phyloP scores from a whole-genome alignment of 1,140 invertebrate genomes.

The Cotesia chilonis region DNA sequence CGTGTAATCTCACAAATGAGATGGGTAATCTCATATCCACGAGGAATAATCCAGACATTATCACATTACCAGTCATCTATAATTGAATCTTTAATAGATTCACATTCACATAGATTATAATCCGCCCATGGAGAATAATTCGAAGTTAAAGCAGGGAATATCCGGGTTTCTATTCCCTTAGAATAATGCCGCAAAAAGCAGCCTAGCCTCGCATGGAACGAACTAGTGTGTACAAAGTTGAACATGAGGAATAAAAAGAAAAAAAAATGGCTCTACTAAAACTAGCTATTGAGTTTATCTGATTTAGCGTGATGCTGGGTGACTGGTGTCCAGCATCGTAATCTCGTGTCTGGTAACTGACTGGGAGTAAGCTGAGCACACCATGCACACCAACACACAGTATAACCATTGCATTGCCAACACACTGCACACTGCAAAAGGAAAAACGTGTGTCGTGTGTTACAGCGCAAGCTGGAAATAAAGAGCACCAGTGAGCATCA shows the following conservation, averaged over 20 bases:
- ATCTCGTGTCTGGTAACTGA: conserved; percentile 26
- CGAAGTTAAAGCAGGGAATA: neutral
- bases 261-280: no score
- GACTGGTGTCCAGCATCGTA: conserved; percentile 14
- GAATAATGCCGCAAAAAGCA: neutral
- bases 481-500: no score
- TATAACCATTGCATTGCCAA: no score
- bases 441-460: conserved; percentile 17
- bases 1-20: neutral
- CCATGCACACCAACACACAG: no score
- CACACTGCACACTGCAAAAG: neutral
- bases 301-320: conserved; percentile 20
- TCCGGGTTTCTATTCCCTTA: neutral
- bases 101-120: conserved; percentile 21
- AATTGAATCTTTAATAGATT: conserved; percentile 27
- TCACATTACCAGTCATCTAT: conserved; percentile 22
- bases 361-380: conserved; percentile 18
- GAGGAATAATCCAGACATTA: conserved; percentile 29
- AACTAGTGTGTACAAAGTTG: neutral
- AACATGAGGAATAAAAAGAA: conserved; percentile 5
- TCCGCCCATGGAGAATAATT: conserved; percentile 1
- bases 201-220: neutral
- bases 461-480: no score
- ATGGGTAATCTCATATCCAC: conserved; percentile 19
- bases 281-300: conserved; percentile 31